Base-by-base conservation (phyloP, 2,113 vertebrate genomes). In the Trogon melanurus region DNA sequence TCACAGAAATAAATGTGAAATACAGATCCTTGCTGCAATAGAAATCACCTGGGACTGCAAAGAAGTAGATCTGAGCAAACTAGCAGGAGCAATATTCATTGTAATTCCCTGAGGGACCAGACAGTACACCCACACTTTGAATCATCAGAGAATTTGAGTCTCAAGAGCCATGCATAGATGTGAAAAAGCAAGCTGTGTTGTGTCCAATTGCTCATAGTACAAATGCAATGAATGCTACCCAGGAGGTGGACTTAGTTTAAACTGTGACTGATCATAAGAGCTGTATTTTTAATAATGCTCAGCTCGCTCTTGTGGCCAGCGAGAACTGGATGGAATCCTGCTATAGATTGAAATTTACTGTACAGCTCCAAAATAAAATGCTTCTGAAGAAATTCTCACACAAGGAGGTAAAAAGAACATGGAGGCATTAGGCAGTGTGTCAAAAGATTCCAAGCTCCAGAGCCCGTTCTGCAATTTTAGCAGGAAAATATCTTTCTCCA, bases 1-100 rank as follows among this genome's bases (percentile, higher is more conserved):
- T 71, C 91, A 89, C 84, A 94, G 89, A 89, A 95, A 70, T 70
- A 69, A 62, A 62, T 25, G 25, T 67, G 44, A 93, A 88, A 73
- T 32, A 72, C 36, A 60, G 22, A 54, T 88, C 21, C 27, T 62
- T 76, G 34, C 71, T 85, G 51, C 89, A 85, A 66, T 34, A 78
- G 81, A 79, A 82, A 70, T 79, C 71, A 88, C 71, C 30, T 76
- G 85, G 56, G 56, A 74, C 60, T 76, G 56, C 66, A 89, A 86
- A 93, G 67, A 54, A 70, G 45, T 72, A 61, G 45, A 65, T 90
- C 56, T 67, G 26, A 90, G 88, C 47, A 36, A 88, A 54, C n/a
- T 13, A 54, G 36, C 9, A 1, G 71, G 44, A 89, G 64, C n/a
- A 93, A 60, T 70, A 85, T 70, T 85, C 56, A 47, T 6, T 85